Evolutionary conservation across 1,140 invertebrate genomes (phyloP).

Genomic region (Anoplophora glabripennis): DNA sequence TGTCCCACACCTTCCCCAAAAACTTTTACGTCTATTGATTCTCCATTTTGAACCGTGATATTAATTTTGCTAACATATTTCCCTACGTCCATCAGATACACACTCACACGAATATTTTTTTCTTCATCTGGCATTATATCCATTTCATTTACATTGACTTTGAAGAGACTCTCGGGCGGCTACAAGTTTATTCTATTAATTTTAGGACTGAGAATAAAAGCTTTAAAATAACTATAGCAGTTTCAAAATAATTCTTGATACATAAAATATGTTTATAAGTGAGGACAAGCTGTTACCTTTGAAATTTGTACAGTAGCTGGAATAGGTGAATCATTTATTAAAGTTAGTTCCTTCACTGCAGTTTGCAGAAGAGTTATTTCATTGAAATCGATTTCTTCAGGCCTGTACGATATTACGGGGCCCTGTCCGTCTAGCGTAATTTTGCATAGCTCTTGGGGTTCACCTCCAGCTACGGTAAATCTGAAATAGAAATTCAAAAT

Average conservation of each 20-base stretch:
- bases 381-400: conserved; percentile 45
- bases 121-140: conserved; percentile 35
- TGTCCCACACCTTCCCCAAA: conserved; percentile 47
- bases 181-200: conserved; percentile 11
- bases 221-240: too few relatives aligned
- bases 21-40: conserved; percentile 14
- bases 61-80: conserved; percentile 42
- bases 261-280: too few relatives aligned
- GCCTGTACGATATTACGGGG: conserved; percentile 46
- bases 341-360: conserved; percentile 33
- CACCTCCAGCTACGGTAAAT: conserved; percentile 30
- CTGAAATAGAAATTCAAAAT: conserved; percentile 14
- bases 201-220: neutral
- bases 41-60: conserved; percentile 41
- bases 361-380: conserved; percentile 43
- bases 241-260: too few relatives aligned
- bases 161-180: conserved; percentile 19
- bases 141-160: conserved; percentile 7
- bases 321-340: conserved; percentile 53
- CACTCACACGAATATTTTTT: conserved; percentile 34
- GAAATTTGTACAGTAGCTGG: conserved; percentile 41
- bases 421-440: conserved; percentile 50
- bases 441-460: conserved; percentile 32
- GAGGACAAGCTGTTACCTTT: conserved; percentile 44
- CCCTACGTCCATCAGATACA: conserved; percentile 43